Conservation (phyloP, 1,140 invertebrate genomes). For the Drosophila ficusphila region DNA sequence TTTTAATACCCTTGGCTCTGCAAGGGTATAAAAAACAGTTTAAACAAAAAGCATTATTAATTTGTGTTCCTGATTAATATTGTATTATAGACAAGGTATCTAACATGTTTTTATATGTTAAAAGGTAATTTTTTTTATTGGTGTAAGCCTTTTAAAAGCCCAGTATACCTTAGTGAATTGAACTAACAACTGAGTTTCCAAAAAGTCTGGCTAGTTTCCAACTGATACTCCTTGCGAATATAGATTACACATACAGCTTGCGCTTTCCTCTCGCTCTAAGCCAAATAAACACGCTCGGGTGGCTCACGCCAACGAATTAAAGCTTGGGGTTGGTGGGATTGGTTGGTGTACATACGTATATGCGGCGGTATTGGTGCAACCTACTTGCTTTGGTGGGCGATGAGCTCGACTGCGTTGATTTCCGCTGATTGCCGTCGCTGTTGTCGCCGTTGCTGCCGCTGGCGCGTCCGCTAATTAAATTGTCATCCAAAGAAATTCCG, state of each 20-base stretch:
- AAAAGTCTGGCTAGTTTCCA: background rate
- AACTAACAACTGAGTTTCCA: background rate
- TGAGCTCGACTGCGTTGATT: slow-evolving; percentile 75
- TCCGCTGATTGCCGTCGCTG: slow-evolving; percentile 74
- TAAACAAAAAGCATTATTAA: too few species aligned
- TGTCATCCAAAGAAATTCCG: slow-evolving; percentile 83
- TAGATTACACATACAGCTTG: slow-evolving; percentile 36
- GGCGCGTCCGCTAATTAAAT: slow-evolving; percentile 83
- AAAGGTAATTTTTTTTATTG: too few species aligned
- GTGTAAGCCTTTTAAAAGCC: too few species aligned
- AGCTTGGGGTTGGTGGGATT: slow-evolving; percentile 6
- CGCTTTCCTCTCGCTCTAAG: slow-evolving; percentile 29
- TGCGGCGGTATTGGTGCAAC: slow-evolving; percentile 53
- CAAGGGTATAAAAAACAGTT: too few species aligned
- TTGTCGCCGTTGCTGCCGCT: slow-evolving; percentile 77
- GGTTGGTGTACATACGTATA: slow-evolving; percentile 14
- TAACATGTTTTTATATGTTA: too few species aligned
- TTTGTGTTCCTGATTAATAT: too few species aligned
- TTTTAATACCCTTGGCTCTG: too few species aligned
- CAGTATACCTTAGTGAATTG: too few species aligned
- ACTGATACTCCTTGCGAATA: slow-evolving; percentile 19
- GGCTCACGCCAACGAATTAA: slow-evolving; percentile 50
- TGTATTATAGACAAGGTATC: too few species aligned
- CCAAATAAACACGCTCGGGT: slow-evolving; percentile 75
- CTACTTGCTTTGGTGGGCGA: slow-evolving; percentile 81